Conservation (phyloP, 2,888 invertebrate genomes). For the Phasia obesa region DNA sequence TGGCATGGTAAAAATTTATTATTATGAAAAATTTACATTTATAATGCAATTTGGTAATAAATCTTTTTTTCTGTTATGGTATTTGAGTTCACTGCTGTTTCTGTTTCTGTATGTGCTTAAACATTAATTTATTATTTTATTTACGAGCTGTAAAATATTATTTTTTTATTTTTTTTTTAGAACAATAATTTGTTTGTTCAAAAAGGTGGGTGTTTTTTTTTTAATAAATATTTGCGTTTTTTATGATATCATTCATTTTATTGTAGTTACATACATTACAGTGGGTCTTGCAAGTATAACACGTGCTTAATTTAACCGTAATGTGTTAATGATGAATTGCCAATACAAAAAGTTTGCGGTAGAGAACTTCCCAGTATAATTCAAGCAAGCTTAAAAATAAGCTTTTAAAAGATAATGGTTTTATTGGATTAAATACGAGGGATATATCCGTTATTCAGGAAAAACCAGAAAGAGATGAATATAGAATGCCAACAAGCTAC, state of each 20-base stretch:
- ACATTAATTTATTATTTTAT: conserved; percentile 71
- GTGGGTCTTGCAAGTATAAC: too few species aligned
- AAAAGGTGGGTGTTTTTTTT: conserved; percentile 55
- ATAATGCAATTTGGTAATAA: conserved; percentile 70
- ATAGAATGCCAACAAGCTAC: too few species aligned
- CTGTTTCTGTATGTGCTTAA: conserved; percentile 62
- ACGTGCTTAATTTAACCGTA: neutral
- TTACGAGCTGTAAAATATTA: conserved; percentile 70
- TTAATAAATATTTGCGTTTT: conserved; percentile 46
- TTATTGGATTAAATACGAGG: too few species aligned
- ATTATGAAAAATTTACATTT: conserved; percentile 67
- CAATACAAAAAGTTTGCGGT: too few species aligned
- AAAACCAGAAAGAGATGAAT: too few species aligned
- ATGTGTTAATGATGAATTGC: too few species aligned
- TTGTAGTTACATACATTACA: conserved; percentile 23
- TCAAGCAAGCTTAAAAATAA: too few species aligned
- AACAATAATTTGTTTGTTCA: conserved; percentile 60
- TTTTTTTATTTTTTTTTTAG: conserved; percentile 47
- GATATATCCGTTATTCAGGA: too few species aligned
- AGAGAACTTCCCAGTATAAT: too few species aligned
- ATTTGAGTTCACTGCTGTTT: conserved; percentile 51
- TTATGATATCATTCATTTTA: conserved; percentile 56
- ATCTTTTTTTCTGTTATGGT: conserved; percentile 62
- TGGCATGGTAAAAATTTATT: conserved; percentile 33
- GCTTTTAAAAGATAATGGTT: too few species aligned